These are phyloP conservation scores for Drosophila simulans DNA, from an alignment of 1,140 invertebrate species.

Conservation along the genomic window DNA sequence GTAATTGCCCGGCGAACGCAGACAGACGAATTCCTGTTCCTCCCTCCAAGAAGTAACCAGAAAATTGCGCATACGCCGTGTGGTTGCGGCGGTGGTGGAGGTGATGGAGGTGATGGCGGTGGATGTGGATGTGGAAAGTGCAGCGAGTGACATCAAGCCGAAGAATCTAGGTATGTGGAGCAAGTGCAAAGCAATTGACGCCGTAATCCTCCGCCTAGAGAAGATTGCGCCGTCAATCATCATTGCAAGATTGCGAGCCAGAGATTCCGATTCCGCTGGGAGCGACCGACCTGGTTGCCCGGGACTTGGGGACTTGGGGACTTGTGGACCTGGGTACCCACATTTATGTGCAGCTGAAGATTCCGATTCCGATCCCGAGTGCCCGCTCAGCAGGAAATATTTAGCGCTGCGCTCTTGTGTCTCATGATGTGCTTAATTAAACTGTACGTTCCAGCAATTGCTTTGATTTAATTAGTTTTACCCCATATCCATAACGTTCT, in stretches of 20 bases:
- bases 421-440: conserved; percentile 63
- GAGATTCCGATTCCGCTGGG: conserved; percentile 10
- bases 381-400: conserved; percentile 70
- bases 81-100: too few species aligned
- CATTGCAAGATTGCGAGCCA: conserved; percentile 12
- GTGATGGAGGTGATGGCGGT: too few species aligned
- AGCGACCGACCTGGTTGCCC: not conserved
- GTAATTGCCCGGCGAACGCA: conserved; percentile 60
- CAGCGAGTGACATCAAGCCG: conserved; percentile 30
- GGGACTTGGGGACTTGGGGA: not conserved
- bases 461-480: conserved; percentile 76
- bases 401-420: conserved; percentile 46
- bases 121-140: conserved; percentile 15
- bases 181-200: conserved; percentile 84
- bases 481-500: conserved; percentile 1
- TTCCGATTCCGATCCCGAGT: conserved; percentile 6
- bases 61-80: too few species aligned
- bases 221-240: conserved; percentile 65
- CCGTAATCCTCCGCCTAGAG: conserved; percentile 31
- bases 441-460: conserved; percentile 65
- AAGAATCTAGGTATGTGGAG: conserved; percentile 76
- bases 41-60: too few species aligned
- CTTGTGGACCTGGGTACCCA: not conserved
- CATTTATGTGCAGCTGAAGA: not conserved
- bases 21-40: conserved; percentile 7